A percentile compares a stretch with the other conserved stretches of the same genome.
phyloP scores from a whole-genome alignment of 2,888 invertebrate genomes.

The Colostygia pectinataria region DNA sequence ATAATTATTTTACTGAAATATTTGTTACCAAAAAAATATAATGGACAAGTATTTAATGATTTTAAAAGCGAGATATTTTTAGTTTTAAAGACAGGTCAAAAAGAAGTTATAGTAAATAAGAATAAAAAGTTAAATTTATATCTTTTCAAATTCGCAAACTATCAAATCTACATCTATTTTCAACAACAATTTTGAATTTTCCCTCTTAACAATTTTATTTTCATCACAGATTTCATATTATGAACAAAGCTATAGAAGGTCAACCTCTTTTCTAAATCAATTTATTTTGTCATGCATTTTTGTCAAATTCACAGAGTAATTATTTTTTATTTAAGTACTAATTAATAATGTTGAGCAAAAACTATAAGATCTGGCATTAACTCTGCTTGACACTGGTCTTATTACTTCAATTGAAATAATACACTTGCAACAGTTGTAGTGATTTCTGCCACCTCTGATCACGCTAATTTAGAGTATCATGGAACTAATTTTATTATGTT shows the following conservation, averaged over 20 bases:
- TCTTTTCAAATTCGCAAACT: constrained; percentile 34
- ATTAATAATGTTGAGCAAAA: constrained; percentile 11
- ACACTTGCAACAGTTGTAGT: no score
- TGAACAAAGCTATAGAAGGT: background rate
- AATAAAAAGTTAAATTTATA: background rate
- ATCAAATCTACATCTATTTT: constrained; percentile 42
- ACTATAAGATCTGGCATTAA: background rate
- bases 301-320: constrained; percentile 4
- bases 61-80: no score
- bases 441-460: no score
- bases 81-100: background rate
- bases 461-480: no score
- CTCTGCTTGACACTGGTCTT: no score
- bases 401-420: no score
- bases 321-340: background rate
- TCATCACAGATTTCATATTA: constrained; percentile 48
- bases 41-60: no score
- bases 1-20: no score
- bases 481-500: no score
- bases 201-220: constrained; percentile 41
- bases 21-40: no score
- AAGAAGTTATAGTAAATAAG: background rate
- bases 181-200: constrained; percentile 41
- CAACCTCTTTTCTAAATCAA: constrained; percentile 13
- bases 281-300: constrained; percentile 15